A percentile compares a stretch with the other conserved stretches of the same genome.
These are phyloP conservation scores for Cydia amplana DNA, from an alignment of 1,140 invertebrate genomes.

Conservation along the genomic window DNA sequence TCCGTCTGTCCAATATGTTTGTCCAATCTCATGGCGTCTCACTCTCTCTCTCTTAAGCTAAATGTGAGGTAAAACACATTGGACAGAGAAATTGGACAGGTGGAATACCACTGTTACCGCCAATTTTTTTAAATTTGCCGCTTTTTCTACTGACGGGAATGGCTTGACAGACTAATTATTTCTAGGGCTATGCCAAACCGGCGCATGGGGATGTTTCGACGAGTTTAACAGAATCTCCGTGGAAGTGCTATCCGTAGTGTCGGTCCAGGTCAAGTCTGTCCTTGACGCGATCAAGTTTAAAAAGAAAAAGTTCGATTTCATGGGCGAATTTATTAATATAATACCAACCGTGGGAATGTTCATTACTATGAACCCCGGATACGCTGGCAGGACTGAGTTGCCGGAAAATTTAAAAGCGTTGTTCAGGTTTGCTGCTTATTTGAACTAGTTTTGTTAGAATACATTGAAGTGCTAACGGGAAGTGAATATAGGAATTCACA, in stretches of 20 bases:
- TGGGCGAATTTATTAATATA: constrained; percentile 89
- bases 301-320: constrained; percentile 89
- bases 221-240: constrained; percentile 97
- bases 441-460: constrained; percentile 35
- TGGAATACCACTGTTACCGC: too few relatives aligned
- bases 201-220: constrained; percentile 98
- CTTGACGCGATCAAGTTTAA: constrained; percentile 92
- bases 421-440: constrained; percentile 79
- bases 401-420: constrained; percentile 90
- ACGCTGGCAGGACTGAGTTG: constrained; percentile 91
- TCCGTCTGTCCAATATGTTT: too few relatives aligned
- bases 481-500: too few relatives aligned
- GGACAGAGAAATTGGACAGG: too few relatives aligned
- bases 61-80: too few relatives aligned
- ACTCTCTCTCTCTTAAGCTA: too few relatives aligned
- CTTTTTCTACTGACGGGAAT: too few relatives aligned
- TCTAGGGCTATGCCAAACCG: constrained; percentile 90
- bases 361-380: constrained; percentile 97
- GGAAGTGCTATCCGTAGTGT: constrained; percentile 95
- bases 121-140: too few relatives aligned
- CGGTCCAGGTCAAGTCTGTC: constrained; percentile 90
- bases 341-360: constrained; percentile 93
- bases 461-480: neutral
- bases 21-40: too few relatives aligned
- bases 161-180: neutral